Base-by-base conservation (phyloP, 2,113 vertebrate genomes). In the Arothron firmamentum region DNA sequence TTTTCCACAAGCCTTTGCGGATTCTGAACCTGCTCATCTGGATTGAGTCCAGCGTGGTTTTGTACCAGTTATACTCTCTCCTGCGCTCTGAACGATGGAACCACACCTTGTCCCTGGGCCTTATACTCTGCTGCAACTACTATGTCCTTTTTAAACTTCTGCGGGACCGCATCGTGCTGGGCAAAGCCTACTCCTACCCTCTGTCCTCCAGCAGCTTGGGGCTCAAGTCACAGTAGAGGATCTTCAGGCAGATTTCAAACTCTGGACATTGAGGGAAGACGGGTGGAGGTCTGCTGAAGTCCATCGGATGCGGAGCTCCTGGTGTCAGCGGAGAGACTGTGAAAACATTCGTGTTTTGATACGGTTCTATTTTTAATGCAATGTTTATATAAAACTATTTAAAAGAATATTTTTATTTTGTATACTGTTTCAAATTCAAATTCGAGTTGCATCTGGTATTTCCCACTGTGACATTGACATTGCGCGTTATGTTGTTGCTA, bases 341-440 rank as follows among this genome's bases (percentile, higher is more conserved):
- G 87, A 91, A 91, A 87, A 93, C 88, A 90, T 89, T 88, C 91
- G 88, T 91, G 92, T 98, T 98, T 98, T 98, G 93, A 89, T 98
- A 98, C 92, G 88, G 89, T 95, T 97, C 92, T 96, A 95, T 98
- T 98, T 97, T 98, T 96, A 94, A 94, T 94, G 93, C 92, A 31
- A 92, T 93, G 90, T 98, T 99, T 98, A 93, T 98, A 98, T 94
- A 79, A 70, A 79, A 82, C 92, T 98, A 99, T 99, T 99, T 99
- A 99, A 99, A 86, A 91, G 79, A 93, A 94, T 95, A 95, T 97
- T 97, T 96, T 98, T 99, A 98, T 98, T 99, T 98, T 99, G 94
- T 99, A 96, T 98, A 98, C 93, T 92, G 91, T 94, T 94, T 85
- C 72, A 20, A n/a, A n/a, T n/a, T n/a, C n/a, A n/a, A n/a, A n/a